Conservation (phyloP, 2,113 vertebrate species). For the Prinia subflava region DNA sequence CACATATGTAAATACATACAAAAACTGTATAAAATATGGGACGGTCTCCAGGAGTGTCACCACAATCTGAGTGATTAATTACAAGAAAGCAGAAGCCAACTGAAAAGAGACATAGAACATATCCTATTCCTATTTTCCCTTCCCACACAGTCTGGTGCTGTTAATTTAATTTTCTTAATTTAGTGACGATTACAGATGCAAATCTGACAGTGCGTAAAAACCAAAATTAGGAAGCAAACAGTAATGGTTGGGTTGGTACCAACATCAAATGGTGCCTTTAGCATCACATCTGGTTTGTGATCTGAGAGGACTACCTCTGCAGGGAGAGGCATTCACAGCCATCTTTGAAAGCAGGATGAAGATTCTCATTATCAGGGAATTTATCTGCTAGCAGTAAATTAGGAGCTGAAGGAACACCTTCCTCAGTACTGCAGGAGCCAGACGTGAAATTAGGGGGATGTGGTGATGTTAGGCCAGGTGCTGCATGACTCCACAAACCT, state of each 20-base stretch:
- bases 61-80: neutral
- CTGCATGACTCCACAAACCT: neutral
- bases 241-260: neutral
- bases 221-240: conserved; percentile 2
- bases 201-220: neutral
- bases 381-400: conserved; percentile 5
- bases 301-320: neutral
- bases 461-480: neutral
- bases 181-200: neutral
- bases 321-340: neutral
- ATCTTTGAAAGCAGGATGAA: neutral
- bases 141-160: neutral
- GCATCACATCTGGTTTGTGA: neutral
- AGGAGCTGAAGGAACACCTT: neutral
- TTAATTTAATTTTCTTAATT: conserved; percentile 16
- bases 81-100: neutral
- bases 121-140: neutral
- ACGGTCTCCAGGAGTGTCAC: neutral
- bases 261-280: conserved; percentile 2
- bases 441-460: neutral
- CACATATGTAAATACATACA: neutral
- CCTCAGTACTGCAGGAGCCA: neutral
- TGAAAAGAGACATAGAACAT: neutral
- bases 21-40: neutral
- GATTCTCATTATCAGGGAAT: neutral